Conservation (phyloP, 2,888 invertebrate species). For the Plemyria rubiginata region DNA sequence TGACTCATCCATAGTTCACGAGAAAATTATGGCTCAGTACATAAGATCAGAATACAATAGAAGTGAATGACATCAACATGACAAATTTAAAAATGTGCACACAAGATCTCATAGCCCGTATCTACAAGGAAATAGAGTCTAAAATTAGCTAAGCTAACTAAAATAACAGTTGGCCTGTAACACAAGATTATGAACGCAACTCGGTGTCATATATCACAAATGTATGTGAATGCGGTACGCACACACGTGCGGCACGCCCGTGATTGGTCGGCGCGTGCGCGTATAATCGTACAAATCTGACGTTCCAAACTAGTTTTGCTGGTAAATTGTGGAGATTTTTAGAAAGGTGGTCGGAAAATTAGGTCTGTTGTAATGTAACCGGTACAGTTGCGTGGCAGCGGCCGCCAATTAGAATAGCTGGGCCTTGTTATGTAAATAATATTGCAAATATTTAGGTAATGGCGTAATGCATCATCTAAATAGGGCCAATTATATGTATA, state of each 20-base stretch:
- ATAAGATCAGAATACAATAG: slow-evolving; percentile 41
- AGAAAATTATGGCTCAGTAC: slow-evolving; percentile 55
- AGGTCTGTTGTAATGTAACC: slow-evolving; percentile 62
- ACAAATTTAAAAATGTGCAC: slow-evolving; percentile 38
- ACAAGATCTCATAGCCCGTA: slow-evolving; percentile 18
- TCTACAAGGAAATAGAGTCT: slow-evolving; percentile 42
- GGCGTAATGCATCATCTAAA: slow-evolving; percentile 24
- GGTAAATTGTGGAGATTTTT: slow-evolving; percentile 78
- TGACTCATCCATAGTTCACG: slow-evolving; percentile 65
- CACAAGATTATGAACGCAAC: slow-evolving; percentile 43
- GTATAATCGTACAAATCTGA: slow-evolving; percentile 43
- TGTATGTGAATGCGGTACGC: slow-evolving; percentile 26
- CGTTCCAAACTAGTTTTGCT: slow-evolving; percentile 72
- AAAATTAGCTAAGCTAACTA: slow-evolving; percentile 40
- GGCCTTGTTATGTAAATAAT: slow-evolving; percentile 44
- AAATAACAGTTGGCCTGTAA: slow-evolving; percentile 31
- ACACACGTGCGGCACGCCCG: slow-evolving; percentile 3
- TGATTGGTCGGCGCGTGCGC: slow-evolving; percentile 44
- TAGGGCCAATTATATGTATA: slow-evolving; percentile 15
- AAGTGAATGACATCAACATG: slow-evolving; percentile 60
- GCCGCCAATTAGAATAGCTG: slow-evolving; percentile 40
- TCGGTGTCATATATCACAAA: slow-evolving; percentile 43
- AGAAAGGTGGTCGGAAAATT: slow-evolving; percentile 72
- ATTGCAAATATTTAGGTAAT: slow-evolving; percentile 43
- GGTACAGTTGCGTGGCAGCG: slow-evolving; percentile 40